These are phyloP conservation scores for Polypedilum vanderplanki DNA, from an alignment of 1,140 invertebrate genomes.

Conservation along the genomic window DNA sequence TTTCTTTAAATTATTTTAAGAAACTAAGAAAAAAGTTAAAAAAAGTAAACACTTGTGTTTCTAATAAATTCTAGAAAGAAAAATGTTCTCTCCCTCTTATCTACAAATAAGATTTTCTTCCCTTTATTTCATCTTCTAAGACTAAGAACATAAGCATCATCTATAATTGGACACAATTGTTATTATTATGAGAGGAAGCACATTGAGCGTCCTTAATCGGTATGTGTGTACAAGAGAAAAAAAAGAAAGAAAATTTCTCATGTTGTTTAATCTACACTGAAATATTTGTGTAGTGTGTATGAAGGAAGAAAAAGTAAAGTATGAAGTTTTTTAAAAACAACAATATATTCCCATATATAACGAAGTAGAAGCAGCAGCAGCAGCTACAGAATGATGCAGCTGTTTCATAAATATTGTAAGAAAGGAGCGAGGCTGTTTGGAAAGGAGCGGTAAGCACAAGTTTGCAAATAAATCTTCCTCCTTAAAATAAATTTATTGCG, in stretches of 20 bases:
- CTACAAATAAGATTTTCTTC: too few relatives aligned
- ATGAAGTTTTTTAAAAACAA: not conserved
- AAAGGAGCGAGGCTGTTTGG: not conserved
- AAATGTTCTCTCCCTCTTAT: too few relatives aligned
- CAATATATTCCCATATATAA: not conserved
- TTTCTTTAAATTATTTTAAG: too few relatives aligned
- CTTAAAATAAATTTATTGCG: conserved; percentile 19
- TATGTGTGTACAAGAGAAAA: too few relatives aligned
- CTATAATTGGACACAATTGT: too few relatives aligned
- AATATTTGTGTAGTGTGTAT: not conserved
- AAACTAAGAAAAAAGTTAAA: too few relatives aligned
- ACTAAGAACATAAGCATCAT: too few relatives aligned
- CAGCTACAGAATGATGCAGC: not conserved
- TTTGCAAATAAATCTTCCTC: conserved; percentile 18
- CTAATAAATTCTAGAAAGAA: too few relatives aligned
- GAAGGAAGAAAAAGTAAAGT: not conserved
- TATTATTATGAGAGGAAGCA: too few relatives aligned
- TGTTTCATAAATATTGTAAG: conserved; percentile 14
- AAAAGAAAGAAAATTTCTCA: not conserved
- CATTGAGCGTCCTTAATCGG: too few relatives aligned
- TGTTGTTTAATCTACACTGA: not conserved
- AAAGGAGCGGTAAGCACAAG: conserved; percentile 9
- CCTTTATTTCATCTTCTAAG: too few relatives aligned
- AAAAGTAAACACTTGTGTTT: too few relatives aligned
- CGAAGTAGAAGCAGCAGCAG: not conserved